Evolutionary conservation across 1,140 invertebrate genomes (phyloP), one percentile per base, ranked within the genome.

Genomic region (Dryas iulia): DNA sequence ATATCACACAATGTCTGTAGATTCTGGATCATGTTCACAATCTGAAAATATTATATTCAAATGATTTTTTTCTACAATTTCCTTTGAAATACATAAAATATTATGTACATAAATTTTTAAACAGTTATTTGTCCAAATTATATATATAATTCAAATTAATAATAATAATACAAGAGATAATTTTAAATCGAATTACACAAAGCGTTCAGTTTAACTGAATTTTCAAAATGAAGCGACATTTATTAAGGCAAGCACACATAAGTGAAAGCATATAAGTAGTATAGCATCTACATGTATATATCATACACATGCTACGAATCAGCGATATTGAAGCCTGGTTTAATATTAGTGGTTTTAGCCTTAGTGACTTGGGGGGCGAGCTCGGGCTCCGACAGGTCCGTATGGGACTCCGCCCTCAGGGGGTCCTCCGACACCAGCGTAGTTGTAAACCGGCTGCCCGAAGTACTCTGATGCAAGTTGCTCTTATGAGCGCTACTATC

Each of bases 401-500:
- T 78, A 31, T 77, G 76, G 1, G 74, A 73, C 62, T 73, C 71
- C 0, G 79, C 72, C 68, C 58, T 69, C 6, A 86, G 61, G 21
- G 69, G 65, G 39, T 90, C 79, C 39, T 91, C 89, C 0, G 77
- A 73, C 3, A 91, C 87, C 56, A 89, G 52, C 3, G 87, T 91
- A 0, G 86, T 91, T 1, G 77, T 91, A 56, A 91, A 91, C 56
- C 89, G 76, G 78, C 79, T 91, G 26, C 81, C 80, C 3, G 76
- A 62, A 1, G 79, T 71, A 6, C 71, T 63, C n/a, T 84, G 79
- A 11, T 75, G 23, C 11, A 73, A 24, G 56, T 79, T 85, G 68
- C 70, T 83, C 58, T 88, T 90, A 53, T 82, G 79, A 14, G 86
- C 83, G 57, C 82, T 83, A 73, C 85, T 87, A 21, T 91, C 89